Evolutionary conservation across 2,797 vertebrate species (phyloP), one percentile per base, ranked within the genome.

Genomic region (Astyanax mexicanus): DNA sequence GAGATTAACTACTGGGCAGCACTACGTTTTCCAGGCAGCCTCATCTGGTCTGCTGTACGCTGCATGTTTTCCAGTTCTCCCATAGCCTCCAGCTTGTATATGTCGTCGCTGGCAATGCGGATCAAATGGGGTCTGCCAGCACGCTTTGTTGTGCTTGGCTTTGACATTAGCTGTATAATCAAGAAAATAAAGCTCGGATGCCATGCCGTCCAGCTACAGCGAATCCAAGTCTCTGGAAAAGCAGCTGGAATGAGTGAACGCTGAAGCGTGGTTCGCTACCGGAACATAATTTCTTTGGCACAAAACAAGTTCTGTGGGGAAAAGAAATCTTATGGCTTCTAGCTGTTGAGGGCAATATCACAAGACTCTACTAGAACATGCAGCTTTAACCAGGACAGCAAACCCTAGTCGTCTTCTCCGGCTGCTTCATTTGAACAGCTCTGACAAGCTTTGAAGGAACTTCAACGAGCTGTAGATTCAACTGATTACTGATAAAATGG

Each of bases 71-170:
- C 49, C 47, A 57, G 58, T 60, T 55, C 27, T 65, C 47, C 60
- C 27, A 2, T 65, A 37, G 67, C 75, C 68, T 77, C 7, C 15
- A 71, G 68, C 75, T 71, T 65, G 49, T 49, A 55, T 45, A 65
- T 57, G 69, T 65, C 68, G 27, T 55, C 13, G 57, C 54, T 57
- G 57, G 60, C 40, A 65, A 60, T 37, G 52, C 42, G 65, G 29
- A 77, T 52, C 60, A 77, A 77, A 71, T 64, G 69, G 37, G 29
- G 27, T 52, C 23, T 52, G 74, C 44, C 45, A 44, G 35, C 23
- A 11, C 5, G 32, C 54, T 69, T 25, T 44, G 37, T 45, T 58
- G 15, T 19, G 13, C 40, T 29, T 35, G 25, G 37, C 25, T 27
- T 7, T 42, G 25, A 19, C 52, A 38, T 45, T 2, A 42, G 52